These are phyloP conservation scores for Ceratosolen solmsi DNA, from an alignment of 1,140 invertebrate genomes.

Conservation along the genomic window DNA sequence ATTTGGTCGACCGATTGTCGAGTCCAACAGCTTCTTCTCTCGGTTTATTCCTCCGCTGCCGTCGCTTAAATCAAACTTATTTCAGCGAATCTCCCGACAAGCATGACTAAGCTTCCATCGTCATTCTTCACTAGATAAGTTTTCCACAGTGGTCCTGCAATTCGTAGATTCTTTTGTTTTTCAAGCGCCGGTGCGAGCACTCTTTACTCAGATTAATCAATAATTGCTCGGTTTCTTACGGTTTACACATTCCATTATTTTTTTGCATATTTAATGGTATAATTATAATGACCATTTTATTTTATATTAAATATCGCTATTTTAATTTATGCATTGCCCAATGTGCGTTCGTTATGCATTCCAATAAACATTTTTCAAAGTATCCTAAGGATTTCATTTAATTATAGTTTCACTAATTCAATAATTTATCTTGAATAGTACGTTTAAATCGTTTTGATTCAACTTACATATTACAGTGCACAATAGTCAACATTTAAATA, in stretches of 20 bases:
- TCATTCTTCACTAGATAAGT: not conserved
- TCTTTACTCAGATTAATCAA: not conserved
- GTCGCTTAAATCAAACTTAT: constrained; percentile 30
- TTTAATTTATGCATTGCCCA: no score
- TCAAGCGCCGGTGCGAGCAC: not conserved
- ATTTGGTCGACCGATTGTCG: constrained; percentile 55
- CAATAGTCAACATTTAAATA: no score
- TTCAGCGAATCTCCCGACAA: not conserved
- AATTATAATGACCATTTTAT: no score
- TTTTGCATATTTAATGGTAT: not conserved
- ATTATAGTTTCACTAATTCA: no score
- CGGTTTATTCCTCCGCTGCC: constrained; percentile 1
- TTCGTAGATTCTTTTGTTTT: constrained; percentile 3
- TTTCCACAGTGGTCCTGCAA: not conserved
- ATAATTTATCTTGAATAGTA: no score
- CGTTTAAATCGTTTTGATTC: no score
- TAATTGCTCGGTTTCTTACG: not conserved
- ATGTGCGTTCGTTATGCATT: no score
- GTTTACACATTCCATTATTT: not conserved
- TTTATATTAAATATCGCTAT: no score
- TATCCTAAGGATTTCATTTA: no score
- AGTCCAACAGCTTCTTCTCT: constrained; percentile 26
- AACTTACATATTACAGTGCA: no score
- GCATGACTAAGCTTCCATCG: not conserved
- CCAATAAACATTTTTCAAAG: no score